Evolutionary conservation across 1,140 invertebrate species (phyloP), one percentile per base, ranked within the genome.

Genomic region (Drosophila simulans): DNA sequence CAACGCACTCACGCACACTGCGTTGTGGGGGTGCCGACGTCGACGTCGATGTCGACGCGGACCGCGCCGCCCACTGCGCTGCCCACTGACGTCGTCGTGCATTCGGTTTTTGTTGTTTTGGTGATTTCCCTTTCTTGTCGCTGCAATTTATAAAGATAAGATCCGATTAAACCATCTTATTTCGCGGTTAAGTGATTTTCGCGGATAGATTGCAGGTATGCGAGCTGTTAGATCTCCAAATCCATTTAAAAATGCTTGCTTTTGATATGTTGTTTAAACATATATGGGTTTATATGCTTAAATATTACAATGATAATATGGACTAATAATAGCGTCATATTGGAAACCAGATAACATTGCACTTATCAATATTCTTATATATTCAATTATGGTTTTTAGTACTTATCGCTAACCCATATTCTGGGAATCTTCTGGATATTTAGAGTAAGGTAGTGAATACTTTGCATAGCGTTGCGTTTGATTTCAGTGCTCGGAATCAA

Each of bases 21-120:
- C 71, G 46, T 39, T 55, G 59, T 76, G 82, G 72, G 83, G 69
- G 74, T 85, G 80, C 64, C 57, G 39, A 35, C 69, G 69, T 45
- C 40, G 20, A 17, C 27, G 20, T 22, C 20, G 15, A 12, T 31
- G 12, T 2, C 25, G 25, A 3, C 13, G 46, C 13, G 27, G 1
- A 7, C 35, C 34, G 37, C 57, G 25, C 43, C 35, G 63, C 42
- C 13, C n/a, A 27, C 62, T 37, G 58, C 58, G 13, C 46, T 48
- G 48, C 48, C 48, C 8, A 15, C 43, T 40, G 70, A 56, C 62
- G 53, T 56, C 69, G 37, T 12, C 58, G 27, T 10, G 11, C 40
- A 40, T 34, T 52, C 20, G 37, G 42, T 40, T 75, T 75, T 75
- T 75, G 72, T 56, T 75, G 60, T 60, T 74, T 62, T 54, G 57